Base-by-base conservation (phyloP, 2,113 vertebrate species). In the Microcebus lehilahytsara region DNA sequence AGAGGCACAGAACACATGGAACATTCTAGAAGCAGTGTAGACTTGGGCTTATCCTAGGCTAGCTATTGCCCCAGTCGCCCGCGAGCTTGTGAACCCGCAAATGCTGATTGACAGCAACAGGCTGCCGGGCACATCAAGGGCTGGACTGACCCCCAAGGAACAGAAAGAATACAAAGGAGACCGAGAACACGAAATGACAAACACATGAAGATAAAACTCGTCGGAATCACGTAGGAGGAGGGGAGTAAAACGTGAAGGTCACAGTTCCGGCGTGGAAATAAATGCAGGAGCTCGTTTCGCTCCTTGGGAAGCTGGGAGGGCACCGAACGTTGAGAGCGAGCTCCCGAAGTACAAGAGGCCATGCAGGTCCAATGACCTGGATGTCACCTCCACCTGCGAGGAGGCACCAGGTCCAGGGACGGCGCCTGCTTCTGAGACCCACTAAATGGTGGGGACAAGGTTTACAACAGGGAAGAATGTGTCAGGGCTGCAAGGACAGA, bases 401-500 rank as follows among this genome's bases (percentile, higher is more conserved):
- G 25, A 11, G 53, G 23, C 64, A 12, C 20, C 13, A 14, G 2
- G 6, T 17, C 11, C 1, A 3, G 37, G 25, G 25, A 14, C 4
- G 5, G 1, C 0, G 12, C 42, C 40, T 22, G 32, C 60, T 22
- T 40, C 75, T 62, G 23, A 46, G 51, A n/a, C 49, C 49, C 19
- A 84, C 3, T 30, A 30, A 46, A 27, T 0, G 2, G 34, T 14
- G 17, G 67, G 22, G 6, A 85, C 46, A 1, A 16, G 30, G 51
- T 64, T 72, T 23, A 34, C n/a, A 23, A 19, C 16, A 3, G 11
- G 19, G 1, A 51, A 16, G 51, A 20, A n/a, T 20, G 34, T 51
- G 8, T 30, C 8, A 40, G 11, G 23, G 27, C 25, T 8, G 2
- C 3, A 9, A n/a, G 16, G 40, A n/a, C 0, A 2, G n/a, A 34